Evolutionary conservation across 2,797 vertebrate genomes (phyloP), one percentile per base, ranked within the genome.

Genomic region (Sebastes minor): DNA sequence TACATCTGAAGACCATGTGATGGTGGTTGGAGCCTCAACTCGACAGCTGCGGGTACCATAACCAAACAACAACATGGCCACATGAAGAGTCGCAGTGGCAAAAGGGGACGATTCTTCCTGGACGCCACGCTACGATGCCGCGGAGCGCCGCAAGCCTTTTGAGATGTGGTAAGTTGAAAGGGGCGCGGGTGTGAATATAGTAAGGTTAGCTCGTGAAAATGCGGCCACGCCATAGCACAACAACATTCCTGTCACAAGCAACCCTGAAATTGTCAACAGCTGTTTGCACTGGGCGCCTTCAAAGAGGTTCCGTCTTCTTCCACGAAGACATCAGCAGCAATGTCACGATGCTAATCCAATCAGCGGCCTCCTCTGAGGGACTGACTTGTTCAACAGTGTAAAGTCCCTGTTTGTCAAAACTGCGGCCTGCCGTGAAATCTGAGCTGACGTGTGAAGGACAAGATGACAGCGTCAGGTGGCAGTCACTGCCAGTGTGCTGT

Each of bases 371-470:
- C 84, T 80, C 71, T n/a, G 46, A 86, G 73, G 82, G 69, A 81
- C 74, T n/a, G 63, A 76, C 88, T 84, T 79, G 85, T 83, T 85
- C 62, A 20, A 88, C 86, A 80, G 77, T 28, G 57, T 77, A 76
- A 90, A 87, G 83, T 87, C 85, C 78, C 71, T 12, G 66, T 89
- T 91, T 82, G 89, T 89, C 84, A 92, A 90, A 90, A 86, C 57
- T 32, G 67, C 5, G 25, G 82, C 59, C 53, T 73, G 66, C 74
- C 30, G 33, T 89, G 86, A 91, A 91, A 93, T 92, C 32, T 33
- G 76, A 92, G 82, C 83, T 53, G 83, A 86, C 73, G 16, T 63
- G 59, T 88, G 80, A 94, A 90, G 86, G 86, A 90, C 86, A 88
- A 80, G 84, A 75, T 87, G 90, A 93, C 87, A 84, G 81, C 28